Evolutionary conservation across 1,140 invertebrate species (phyloP).

Genomic region (Pomacea maculata): DNA sequence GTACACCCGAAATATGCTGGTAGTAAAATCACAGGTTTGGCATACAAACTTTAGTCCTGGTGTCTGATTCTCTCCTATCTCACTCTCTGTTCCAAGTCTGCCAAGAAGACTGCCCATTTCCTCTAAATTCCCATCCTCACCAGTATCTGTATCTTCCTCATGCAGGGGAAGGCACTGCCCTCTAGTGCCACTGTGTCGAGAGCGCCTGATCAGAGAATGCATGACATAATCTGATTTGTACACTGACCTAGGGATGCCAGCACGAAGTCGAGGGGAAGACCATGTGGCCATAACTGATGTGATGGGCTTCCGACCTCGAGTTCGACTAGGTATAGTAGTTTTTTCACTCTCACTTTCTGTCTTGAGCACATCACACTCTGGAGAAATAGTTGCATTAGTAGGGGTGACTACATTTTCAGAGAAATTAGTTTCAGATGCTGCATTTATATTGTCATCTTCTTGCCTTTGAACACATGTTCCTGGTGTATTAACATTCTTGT

Average conservation of each 20-base stretch:
- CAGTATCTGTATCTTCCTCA: slow-evolving; percentile 13
- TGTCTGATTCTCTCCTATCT: slow-evolving; percentile 2
- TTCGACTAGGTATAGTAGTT: slow-evolving; percentile 23
- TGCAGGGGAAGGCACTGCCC: neutral
- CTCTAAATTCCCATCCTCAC: slow-evolving; percentile 19
- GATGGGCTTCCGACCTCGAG: slow-evolving; percentile 27
- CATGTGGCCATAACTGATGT: slow-evolving; percentile 24
- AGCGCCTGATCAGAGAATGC: slow-evolving; percentile 31
- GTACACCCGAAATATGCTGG: slow-evolving; percentile 25
- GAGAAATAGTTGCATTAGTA: neutral
- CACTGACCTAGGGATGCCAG: slow-evolving; percentile 15
- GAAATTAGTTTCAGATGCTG: neutral
- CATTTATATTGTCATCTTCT: neutral
- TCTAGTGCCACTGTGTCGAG: neutral
- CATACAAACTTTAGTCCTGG: slow-evolving; percentile 38
- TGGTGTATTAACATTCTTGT: too few species aligned
- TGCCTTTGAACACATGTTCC: neutral
- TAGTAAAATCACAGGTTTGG: slow-evolving; percentile 43
- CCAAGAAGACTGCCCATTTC: neutral
- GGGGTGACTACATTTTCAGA: neutral
- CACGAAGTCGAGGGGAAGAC: slow-evolving; percentile 14
- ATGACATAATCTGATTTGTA: slow-evolving; percentile 33
- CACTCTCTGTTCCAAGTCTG: neutral
- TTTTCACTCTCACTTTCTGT: slow-evolving; percentile 3
- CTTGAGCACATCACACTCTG: neutral